These are phyloP conservation scores for Brenthis ino DNA, from an alignment of 2,888 invertebrate genomes.

Conservation along the genomic window DNA sequence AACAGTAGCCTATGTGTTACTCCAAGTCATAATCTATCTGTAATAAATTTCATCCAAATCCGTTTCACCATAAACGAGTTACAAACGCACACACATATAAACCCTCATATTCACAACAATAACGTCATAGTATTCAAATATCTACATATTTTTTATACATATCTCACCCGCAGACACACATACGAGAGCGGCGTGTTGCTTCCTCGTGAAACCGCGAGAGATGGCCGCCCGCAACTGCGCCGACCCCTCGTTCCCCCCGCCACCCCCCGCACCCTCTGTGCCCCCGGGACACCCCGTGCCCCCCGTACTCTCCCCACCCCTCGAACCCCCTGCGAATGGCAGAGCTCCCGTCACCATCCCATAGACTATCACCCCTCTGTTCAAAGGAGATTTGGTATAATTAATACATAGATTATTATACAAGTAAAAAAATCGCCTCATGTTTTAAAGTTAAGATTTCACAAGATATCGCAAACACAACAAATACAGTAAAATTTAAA, in stretches of 20 bases:
- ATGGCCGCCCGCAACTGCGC: slow-evolving; percentile 85
- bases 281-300: slow-evolving; percentile 42
- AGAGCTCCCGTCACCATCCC: slow-evolving; percentile 88
- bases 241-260: slow-evolving; percentile 39
- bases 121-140: background rate
- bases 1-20: too few relatives aligned
- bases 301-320: slow-evolving; percentile 41
- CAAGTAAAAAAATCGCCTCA: background rate
- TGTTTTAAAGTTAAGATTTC: background rate
- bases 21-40: too few relatives aligned
- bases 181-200: slow-evolving; percentile 80
- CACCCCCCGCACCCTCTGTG: slow-evolving; percentile 49
- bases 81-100: background rate
- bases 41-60: too few relatives aligned
- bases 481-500: background rate
- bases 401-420: background rate
- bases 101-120: background rate
- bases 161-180: slow-evolving; percentile 69
- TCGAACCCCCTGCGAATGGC: slow-evolving; percentile 80
- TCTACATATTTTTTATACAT: background rate
- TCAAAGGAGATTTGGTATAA: slow-evolving; percentile 23
- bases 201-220: slow-evolving; percentile 83
- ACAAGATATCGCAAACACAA: background rate
- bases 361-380: slow-evolving; percentile 88
- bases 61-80: background rate